Evolutionary conservation across 64 coral and sea anemone species (phyloP).

Genomic region (Astreopora myriophthalma): DNA sequence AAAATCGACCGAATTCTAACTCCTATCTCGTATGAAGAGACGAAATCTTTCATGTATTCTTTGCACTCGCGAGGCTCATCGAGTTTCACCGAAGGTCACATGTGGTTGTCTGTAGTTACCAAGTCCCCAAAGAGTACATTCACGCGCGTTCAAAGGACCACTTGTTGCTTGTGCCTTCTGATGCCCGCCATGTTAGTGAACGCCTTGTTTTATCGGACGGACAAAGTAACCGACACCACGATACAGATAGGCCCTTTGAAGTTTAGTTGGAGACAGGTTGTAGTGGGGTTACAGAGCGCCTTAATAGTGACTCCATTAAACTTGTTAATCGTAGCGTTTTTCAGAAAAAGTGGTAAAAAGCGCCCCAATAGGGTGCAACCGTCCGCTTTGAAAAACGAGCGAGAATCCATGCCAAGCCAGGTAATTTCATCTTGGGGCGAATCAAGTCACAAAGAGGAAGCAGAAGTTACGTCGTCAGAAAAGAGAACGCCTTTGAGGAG

Average conservation of each 20-base stretch:
- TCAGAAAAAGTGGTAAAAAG: slow-evolving; percentile 28
- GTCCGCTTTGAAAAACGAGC: no score
- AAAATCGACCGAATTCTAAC: slow-evolving; percentile 1
- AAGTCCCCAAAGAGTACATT: slow-evolving; percentile 72
- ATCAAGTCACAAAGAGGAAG: background rate
- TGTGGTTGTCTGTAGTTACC: slow-evolving; percentile 64
- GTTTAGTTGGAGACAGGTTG: slow-evolving; percentile 66
- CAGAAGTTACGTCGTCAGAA: background rate
- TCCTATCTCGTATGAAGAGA: background rate
- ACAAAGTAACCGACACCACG: background rate
- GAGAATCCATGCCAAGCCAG: no score
- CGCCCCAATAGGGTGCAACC: background rate
- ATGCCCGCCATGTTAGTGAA: slow-evolving; percentile 63
- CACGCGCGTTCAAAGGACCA: slow-evolving; percentile 67
- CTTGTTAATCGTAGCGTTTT: slow-evolving; percentile 49
- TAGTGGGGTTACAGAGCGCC: slow-evolving; percentile 57
- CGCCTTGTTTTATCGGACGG: slow-evolving; percentile 66
- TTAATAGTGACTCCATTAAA: slow-evolving; percentile 61
- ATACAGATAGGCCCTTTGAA: slow-evolving; percentile 78
- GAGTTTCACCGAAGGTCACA: slow-evolving; percentile 64
- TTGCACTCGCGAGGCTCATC: slow-evolving; percentile 18
- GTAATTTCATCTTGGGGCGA: background rate
- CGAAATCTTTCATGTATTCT: slow-evolving; percentile 38
- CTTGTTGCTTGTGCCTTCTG: slow-evolving; percentile 69
- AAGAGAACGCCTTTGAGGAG: background rate